A percentile compares a stretch with the other conserved stretches of the same genome.
Evolutionary conservation across 1,140 invertebrate species (phyloP).

Genomic region (Bombus turneri): DNA sequence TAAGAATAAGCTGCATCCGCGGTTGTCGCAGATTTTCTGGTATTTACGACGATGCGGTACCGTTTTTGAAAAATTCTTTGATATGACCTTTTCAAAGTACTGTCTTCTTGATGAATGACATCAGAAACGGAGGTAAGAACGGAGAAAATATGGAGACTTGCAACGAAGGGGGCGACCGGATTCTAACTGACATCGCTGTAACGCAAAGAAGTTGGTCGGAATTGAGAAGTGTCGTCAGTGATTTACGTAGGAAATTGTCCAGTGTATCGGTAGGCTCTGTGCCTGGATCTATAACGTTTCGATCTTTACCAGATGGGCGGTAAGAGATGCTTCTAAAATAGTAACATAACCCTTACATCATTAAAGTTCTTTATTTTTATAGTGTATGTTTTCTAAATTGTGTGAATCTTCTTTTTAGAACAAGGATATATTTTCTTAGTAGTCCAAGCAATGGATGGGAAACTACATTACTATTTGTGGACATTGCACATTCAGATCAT

Average conservation of each 20-base stretch:
- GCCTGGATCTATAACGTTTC: constrained; percentile 91
- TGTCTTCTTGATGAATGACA: constrained; percentile 37
- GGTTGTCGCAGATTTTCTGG: constrained; percentile 7
- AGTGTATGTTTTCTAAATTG: neutral
- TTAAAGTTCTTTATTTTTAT: neutral
- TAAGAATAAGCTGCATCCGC: constrained; percentile 56
- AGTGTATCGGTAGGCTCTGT: constrained; percentile 89
- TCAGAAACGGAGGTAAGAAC: constrained; percentile 11
- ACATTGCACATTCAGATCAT: constrained; percentile 86
- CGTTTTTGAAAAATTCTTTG: constrained; percentile 30
- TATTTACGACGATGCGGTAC: neutral
- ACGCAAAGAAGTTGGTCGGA: constrained; percentile 88
- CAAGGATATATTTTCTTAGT: constrained; percentile 94
- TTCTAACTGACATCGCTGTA: constrained; percentile 34
- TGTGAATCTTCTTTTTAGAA: constrained; percentile 77
- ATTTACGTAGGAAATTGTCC: constrained; percentile 90
- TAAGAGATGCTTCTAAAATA: constrained; percentile 47
- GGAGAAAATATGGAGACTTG: constrained; percentile 65
- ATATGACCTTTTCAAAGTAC: constrained; percentile 45
- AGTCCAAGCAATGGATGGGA: constrained; percentile 93
- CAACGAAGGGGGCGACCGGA: constrained; percentile 62
- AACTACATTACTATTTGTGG: constrained; percentile 93
- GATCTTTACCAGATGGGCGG: constrained; percentile 88
- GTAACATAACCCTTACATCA: neutral
- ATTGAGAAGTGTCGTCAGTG: constrained; percentile 90